Evolutionary conservation across 2,797 vertebrate species (phyloP).

Genomic region (Xiphorhynchus erythropygius): DNA sequence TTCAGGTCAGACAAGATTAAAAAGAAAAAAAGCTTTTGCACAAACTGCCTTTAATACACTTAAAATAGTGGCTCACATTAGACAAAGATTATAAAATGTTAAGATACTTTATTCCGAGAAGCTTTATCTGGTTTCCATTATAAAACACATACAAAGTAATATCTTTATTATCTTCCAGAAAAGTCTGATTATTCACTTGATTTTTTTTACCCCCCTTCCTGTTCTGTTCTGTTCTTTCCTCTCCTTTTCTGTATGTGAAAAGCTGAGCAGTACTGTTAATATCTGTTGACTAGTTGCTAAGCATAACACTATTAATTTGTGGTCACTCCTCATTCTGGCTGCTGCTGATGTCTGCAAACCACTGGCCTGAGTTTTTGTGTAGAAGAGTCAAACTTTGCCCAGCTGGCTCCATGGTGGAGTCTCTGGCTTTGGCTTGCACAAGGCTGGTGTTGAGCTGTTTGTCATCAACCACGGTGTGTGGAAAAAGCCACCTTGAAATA

Average conservation of each 20-base stretch:
- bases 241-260: background rate
- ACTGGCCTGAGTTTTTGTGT: background rate
- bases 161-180: background rate
- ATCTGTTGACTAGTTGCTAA: background rate
- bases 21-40: conserved; percentile 45
- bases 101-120: background rate
- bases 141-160: background rate
- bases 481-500: background rate
- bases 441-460: background rate
- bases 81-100: conserved; percentile 7
- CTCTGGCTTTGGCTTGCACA: background rate
- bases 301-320: background rate
- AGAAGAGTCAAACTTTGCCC: background rate
- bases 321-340: background rate
- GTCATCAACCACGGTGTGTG: background rate
- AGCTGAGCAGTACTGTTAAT: background rate
- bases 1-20: conserved; percentile 66
- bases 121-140: background rate
- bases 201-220: background rate
- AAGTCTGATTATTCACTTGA: background rate
- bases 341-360: background rate
- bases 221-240: background rate
- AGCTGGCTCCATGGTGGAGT: background rate
- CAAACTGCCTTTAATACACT: conserved; percentile 43
- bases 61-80: conserved; percentile 31